Conservation (phyloP, 2,113 vertebrate genomes). For the Phocoena phocoena region DNA sequence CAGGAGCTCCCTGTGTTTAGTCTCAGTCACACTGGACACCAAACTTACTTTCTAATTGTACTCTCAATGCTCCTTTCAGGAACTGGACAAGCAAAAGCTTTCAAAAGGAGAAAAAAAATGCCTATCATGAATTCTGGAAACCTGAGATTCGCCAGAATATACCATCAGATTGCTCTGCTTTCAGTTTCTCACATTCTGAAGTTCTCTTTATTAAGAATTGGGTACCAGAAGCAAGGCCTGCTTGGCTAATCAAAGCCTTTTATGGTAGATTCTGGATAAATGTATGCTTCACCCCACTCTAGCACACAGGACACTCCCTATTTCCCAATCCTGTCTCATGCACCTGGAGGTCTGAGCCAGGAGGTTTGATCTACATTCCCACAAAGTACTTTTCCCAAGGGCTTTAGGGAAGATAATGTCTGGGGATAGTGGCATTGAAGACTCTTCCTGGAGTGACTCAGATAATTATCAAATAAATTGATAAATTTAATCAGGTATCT, state of each 20-base stretch:
- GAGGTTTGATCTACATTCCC: not conserved
- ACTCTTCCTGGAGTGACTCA: not conserved
- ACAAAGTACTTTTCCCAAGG: not conserved
- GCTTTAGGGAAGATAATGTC: not conserved
- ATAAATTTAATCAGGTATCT: not conserved
- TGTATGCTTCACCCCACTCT: rapidly evolving
- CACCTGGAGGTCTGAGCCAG: not conserved
- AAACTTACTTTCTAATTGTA: not conserved
- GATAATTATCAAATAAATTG: not conserved
- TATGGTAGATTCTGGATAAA: not conserved
- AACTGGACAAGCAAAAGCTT: not conserved
- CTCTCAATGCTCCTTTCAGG: not conserved
- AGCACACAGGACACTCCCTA: not conserved
- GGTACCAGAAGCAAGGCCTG: not conserved
- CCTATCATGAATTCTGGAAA: not conserved
- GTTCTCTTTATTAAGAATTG: not conserved
- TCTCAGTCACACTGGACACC: not conserved
- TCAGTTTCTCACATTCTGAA: not conserved
- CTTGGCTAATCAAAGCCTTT: not conserved
- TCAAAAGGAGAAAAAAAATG: not conserved
- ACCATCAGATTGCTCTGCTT: not conserved
- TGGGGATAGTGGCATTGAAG: not conserved
- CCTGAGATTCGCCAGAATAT: not conserved
- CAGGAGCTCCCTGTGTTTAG: not conserved
- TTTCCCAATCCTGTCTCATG: not conserved